Base-by-base conservation (phyloP, 2,797 vertebrate genomes). In the Euphonia xanthogaster region DNA sequence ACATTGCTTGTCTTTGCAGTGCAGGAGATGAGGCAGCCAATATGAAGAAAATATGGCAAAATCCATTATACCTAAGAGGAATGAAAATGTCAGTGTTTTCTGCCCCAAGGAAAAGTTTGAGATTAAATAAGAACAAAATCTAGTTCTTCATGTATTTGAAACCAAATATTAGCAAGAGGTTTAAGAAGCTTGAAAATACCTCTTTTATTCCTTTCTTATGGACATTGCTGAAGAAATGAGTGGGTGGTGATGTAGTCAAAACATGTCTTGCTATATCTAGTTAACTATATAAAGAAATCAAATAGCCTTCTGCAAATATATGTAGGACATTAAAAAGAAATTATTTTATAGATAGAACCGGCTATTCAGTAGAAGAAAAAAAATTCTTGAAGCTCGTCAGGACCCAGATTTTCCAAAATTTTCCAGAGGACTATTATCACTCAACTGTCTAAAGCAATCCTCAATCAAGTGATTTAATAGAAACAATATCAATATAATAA, bases 401-500 rank as follows among this genome's bases (percentile, higher is more conserved):
- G 76, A 94, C 19, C 11, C 17, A 82, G 23, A 65, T 83, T 93
- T 94, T 91, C 57, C 28, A 86, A 82, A 93, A 83, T 53, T 13
- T 76, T 75, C 53, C 14, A 54, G 48, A 67, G 44, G 72, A 77
- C 40, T 25, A 22, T 88, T 94, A 78, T 72, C 84, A 78, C 67
- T 86, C 79, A 86, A 54, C 75, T 94, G 65, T 82, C 82, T 76
- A 78, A 90, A 91, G 44, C 55, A 95, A 60, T 54, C 48, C 42
- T 95, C 85, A 70, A 19, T 88, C 62, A 71, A 77, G 42, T 85
- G 42, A 54, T 93, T 88, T 92, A 92, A 78, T 83, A 93, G 77
- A 95, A 96, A 90, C 48, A 95, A 73, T 93, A 83, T 60, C 42
- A 81, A 68, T 76, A 70, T 76, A 87, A 94, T 74, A 95, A 90